These are phyloP conservation scores for Cynopterus brachyotis DNA, from an alignment of 2,113 vertebrate species.

Conservation along the genomic window DNA sequence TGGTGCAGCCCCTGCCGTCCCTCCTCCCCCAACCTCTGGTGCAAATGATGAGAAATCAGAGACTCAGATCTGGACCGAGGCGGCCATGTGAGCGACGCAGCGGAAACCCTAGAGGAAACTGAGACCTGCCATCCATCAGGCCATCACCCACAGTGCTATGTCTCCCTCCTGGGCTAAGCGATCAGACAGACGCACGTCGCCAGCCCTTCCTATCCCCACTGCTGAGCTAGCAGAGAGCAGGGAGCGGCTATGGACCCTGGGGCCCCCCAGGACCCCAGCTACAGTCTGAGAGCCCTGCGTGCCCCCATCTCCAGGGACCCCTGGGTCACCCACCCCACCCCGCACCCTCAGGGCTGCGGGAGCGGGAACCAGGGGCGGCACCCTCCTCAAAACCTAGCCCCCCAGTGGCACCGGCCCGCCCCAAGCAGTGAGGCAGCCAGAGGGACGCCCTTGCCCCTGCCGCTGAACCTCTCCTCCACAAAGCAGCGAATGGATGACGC, in stretches of 20 bases:
- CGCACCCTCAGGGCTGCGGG: background rate
- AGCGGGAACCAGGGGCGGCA: background rate
- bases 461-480: constrained; percentile 60
- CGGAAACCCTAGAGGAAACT: background rate
- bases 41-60: background rate
- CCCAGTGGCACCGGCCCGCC: background rate
- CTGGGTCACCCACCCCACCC: background rate
- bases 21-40: background rate
- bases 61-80: background rate
- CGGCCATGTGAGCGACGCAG: rapidly evolving
- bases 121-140: background rate
- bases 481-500: constrained; percentile 83
- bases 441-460: background rate
- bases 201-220: background rate
- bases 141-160: background rate
- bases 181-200: background rate
- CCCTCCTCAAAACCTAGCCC: background rate
- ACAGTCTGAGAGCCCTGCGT: background rate
- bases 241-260: background rate
- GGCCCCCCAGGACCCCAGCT: background rate
- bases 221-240: background rate
- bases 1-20: no score
- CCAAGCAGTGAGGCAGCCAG: background rate
- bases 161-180: background rate
- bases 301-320: background rate